These are phyloP conservation scores for Drosophila truncata DNA, from an alignment of 1,140 invertebrate genomes.

Conservation along the genomic window DNA sequence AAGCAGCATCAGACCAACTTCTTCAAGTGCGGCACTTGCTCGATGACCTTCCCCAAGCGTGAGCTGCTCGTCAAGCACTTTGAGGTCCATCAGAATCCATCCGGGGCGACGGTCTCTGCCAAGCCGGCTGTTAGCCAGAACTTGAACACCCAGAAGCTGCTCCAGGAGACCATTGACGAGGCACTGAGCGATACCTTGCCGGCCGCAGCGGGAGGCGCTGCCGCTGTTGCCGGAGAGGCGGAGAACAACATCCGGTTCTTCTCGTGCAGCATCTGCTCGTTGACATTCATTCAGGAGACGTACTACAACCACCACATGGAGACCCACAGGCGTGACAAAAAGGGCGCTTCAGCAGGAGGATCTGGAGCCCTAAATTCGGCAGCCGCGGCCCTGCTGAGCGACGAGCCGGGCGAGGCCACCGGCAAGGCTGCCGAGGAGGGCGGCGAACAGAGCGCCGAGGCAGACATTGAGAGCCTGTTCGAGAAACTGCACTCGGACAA, in stretches of 20 bases:
- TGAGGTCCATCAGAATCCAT: slow-evolving; percentile 73
- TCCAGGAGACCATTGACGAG: slow-evolving; percentile 85
- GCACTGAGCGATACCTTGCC: slow-evolving; percentile 77
- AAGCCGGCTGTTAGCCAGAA: slow-evolving; percentile 59
- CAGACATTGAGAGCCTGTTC: slow-evolving; percentile 85
- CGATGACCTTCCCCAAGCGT: slow-evolving; percentile 81
- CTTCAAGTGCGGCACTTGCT: slow-evolving; percentile 84
- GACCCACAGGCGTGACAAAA: slow-evolving; percentile 79
- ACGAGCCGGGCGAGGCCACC: slow-evolving; percentile 55
- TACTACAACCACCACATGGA: slow-evolving; percentile 85
- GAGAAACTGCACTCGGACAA: slow-evolving; percentile 85
- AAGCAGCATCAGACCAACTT: slow-evolving; percentile 84
- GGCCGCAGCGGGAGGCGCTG: slow-evolving; percentile 19
- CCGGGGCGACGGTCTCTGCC: slow-evolving; percentile 20
- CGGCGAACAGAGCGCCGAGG: slow-evolving; percentile 68
- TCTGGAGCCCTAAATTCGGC: slow-evolving; percentile 60
- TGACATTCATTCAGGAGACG: slow-evolving; percentile 84
- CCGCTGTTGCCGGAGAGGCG: slow-evolving; percentile 51
- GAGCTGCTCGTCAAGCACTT: slow-evolving; percentile 82
- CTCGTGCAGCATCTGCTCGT: slow-evolving; percentile 84
- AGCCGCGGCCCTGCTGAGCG: slow-evolving; percentile 75
- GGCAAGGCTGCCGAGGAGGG: slow-evolving; percentile 42
- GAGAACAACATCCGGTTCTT: slow-evolving; percentile 84
- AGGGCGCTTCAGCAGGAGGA: slow-evolving; percentile 44
- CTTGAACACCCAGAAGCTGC: slow-evolving; percentile 79